Base-by-base conservation (phyloP, 2,797 vertebrate species). In the Myotis planiceps region DNA sequence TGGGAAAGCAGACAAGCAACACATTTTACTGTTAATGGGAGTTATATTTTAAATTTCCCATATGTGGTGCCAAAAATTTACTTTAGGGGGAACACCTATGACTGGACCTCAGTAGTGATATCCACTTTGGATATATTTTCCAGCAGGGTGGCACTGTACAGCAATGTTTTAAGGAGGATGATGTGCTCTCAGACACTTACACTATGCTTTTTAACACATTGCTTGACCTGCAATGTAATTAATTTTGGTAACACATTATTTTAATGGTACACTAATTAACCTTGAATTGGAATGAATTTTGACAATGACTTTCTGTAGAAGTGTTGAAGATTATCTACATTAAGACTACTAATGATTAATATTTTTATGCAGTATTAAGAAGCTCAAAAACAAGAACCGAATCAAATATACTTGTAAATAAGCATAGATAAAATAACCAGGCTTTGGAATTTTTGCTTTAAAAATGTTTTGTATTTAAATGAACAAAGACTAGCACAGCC, bases 191-290 rank as follows among this genome's bases (percentile, higher is more conserved):
- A 83, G 95, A 96, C 94, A 96, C 63, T 37, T 88, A 76, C 66
- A 90, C 80, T 86, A 89, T 10, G 90, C 95, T 97, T 98, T 98
- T 97, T 91, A 98, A 96, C 92, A 97, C 34, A 32, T 81, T 94
- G 98, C 98, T 95, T 98, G 98, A 98, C 98, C 98, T 89, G 95
- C 45, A 4, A 78, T 95, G 96, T 97, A 98, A 98, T 98, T 98
- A 98, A 98, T 98, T 98, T 98, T 97, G 98, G 96, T 97, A 98
- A 97, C 97, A 91, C 82, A 87, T 97, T 98, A 98, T 98, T 98
- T 98, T 98, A 98, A 98, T 97, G 97, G 96, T 98, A 98, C 94
- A 97, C 97, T 98, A 98, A 98, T 98, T 98, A 98, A 98, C 98
- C 98, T 97, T 97, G 96, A 97, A 98, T 98, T 98, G 97, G 97